Evolutionary conservation across 2,888 invertebrate species (phyloP).

Genomic region (Metalampra italica): DNA sequence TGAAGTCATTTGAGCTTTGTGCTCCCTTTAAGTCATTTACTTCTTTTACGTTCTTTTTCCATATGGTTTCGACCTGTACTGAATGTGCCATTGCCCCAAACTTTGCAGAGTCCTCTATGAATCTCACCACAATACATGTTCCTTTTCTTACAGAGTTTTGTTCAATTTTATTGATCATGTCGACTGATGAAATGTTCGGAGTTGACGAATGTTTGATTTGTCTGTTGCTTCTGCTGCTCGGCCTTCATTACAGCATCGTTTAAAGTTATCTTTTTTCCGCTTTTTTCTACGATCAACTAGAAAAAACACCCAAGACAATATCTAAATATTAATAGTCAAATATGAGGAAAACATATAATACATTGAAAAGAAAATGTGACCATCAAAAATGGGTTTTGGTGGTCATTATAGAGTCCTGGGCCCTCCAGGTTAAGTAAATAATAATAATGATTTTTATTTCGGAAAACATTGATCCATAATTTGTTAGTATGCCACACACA

Average conservation of each 20-base stretch:
- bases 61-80: conserved; percentile 7
- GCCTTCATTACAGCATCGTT: background rate
- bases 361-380: no score
- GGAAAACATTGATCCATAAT: no score
- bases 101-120: conserved; percentile 6
- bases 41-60: conserved; percentile 1
- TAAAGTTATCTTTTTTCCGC: conserved; percentile 5
- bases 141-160: background rate
- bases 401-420: no score
- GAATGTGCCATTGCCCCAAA: conserved; percentile 3
- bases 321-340: no score
- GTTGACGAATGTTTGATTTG: background rate
- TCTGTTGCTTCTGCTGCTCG: background rate
- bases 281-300: no score
- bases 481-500: no score
- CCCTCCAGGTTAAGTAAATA: no score
- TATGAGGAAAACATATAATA: no score
- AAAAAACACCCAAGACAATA: no score
- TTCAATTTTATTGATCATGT: background rate
- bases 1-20: background rate
- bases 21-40: no score
- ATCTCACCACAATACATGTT: conserved; percentile 1
- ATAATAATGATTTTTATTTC: no score
- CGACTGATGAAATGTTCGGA: background rate
- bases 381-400: no score